Base-by-base conservation (phyloP, 2,797 vertebrate genomes). In the Tarsius wallacei region DNA sequence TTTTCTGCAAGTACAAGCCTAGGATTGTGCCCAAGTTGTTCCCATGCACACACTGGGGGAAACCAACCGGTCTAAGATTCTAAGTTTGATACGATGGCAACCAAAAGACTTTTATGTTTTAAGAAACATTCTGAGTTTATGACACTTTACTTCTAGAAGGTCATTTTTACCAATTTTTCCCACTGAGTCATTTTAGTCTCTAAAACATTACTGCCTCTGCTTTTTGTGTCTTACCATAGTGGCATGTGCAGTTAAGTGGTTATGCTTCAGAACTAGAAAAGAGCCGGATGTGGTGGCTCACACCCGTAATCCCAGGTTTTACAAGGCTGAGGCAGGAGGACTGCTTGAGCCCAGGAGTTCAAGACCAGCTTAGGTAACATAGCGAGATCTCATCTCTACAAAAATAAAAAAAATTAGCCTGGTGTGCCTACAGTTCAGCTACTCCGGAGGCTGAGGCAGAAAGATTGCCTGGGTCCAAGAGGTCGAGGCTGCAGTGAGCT, bases 251-350 rank as follows among this genome's bases (percentile, higher is more conserved):
- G 97, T 87, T 97, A 96, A 97, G 95, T 87, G 97, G 87, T 96
- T 95, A 97, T 96, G 94, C 61, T 95, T 91, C 76, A 49, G 17
- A 92, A 95, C 63, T 81, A 3, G 98, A 97, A 97, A 91, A 96
- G 94, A 93, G 4, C 42, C 4, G 4, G 42, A 42, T 42, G 42
- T 42, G 42, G 42, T 42, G 42, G 42, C 42, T 42, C 42, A 42
- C 42, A 42, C 42, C 42, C 7, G 42, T 42, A 42, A 42, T 42
- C 42, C 42, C 42, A 42, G 42, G 42, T 42, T 42, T 42, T 42
- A 42, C 42, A 6, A 42, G 42, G 42, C 42, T 42, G 42, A 42
- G 42, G 42, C 42, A 42, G 42, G 42, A 42, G 42, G 42, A 42
- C 42, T 42, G 42, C 4, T 42, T 42, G 42, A 42, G 4, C 42